Conservation (phyloP, 2,113 vertebrate genomes). For the Tyto alba region DNA sequence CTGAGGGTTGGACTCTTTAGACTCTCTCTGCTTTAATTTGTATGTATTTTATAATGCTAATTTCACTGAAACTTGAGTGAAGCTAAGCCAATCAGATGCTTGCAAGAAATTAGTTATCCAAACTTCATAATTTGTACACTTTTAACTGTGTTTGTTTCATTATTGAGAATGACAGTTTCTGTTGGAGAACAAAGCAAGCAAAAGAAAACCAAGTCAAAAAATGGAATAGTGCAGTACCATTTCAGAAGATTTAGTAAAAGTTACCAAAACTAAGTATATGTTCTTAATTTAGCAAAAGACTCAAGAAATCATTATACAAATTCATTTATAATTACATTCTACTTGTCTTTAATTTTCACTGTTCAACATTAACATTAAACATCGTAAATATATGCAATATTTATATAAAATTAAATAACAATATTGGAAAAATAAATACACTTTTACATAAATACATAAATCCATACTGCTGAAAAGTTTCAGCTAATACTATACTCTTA, state of each 20-base stretch:
- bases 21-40: not conserved
- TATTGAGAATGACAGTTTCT: constrained; percentile 1
- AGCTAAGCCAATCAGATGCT: constrained; percentile 22
- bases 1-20: not conserved
- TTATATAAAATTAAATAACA: constrained; percentile 92
- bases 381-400: constrained; percentile 75
- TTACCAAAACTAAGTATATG: constrained; percentile 41
- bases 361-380: constrained; percentile 77
- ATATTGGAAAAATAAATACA: constrained; percentile 96
- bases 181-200: not conserved
- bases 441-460: constrained; percentile 93
- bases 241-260: constrained; percentile 21
- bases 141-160: constrained; percentile 48
- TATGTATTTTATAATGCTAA: not conserved
- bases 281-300: constrained; percentile 43
- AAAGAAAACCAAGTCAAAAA: not conserved
- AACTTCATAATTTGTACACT: constrained; percentile 1
- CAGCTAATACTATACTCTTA: constrained; percentile 85
- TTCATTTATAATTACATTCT: constrained; percentile 75
- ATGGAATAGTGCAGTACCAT: not conserved
- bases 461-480: constrained; percentile 78
- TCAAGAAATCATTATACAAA: constrained; percentile 68
- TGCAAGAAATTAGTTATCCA: constrained; percentile 26
- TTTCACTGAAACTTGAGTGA: not conserved
- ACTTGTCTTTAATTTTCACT: constrained; percentile 84